phyloP scores from a whole-genome alignment of 1,140 invertebrate species.

The Aphis craccivora region DNA sequence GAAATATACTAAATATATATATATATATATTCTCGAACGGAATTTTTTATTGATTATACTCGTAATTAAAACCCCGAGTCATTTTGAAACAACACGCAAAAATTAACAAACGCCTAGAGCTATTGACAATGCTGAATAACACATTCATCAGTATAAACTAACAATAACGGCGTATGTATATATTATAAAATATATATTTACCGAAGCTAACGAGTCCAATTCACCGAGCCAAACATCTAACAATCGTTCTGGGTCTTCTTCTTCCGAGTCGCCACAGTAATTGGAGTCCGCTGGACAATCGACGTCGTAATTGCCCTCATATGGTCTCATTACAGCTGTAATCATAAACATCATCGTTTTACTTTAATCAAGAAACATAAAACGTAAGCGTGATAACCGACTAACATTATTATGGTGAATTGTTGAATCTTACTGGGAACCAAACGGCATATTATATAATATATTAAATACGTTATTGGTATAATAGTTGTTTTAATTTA shows the following conservation, averaged over 20 bases:
- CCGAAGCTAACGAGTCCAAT: slow-evolving; percentile 71
- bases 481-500: not conserved
- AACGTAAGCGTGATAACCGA: not conserved
- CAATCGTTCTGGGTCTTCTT: slow-evolving; percentile 70
- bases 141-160: not conserved
- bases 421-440: not conserved
- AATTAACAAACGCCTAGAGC: not conserved
- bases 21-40: not conserved
- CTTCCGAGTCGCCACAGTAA: slow-evolving; percentile 61
- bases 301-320: slow-evolving; percentile 54
- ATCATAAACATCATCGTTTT: not conserved
- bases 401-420: not conserved
- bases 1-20: no score
- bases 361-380: not conserved
- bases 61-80: not conserved
- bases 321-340: slow-evolving; percentile 55
- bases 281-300: slow-evolving; percentile 51
- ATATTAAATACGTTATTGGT: no score
- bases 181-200: slow-evolving; percentile 65
- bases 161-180: not conserved
- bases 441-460: not conserved
- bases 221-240: slow-evolving; percentile 74
- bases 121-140: not conserved
- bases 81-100: not conserved
- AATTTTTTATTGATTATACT: not conserved